phyloP scores from a whole-genome alignment of 92 coral and sea anemone species.

The Scolanthus callimorphus region DNA sequence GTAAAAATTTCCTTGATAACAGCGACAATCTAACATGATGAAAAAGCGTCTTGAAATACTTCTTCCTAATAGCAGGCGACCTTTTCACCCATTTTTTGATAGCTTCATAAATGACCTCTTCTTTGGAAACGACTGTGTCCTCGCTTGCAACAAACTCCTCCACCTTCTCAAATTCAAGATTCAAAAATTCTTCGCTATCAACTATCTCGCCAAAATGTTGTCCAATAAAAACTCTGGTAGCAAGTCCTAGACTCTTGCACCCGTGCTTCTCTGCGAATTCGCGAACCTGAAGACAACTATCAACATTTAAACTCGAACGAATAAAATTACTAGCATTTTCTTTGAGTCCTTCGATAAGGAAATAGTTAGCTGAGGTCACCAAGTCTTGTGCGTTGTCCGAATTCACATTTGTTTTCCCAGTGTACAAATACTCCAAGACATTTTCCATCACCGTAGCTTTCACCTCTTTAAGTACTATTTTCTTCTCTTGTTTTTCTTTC shows the following conservation, averaged over 20 bases:
- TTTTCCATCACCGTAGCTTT: conserved; percentile 15
- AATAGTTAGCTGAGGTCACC: conserved; percentile 10
- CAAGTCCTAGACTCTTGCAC: conserved; percentile 13
- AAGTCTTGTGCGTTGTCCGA: conserved; percentile 18
- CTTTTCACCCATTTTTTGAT: conserved; percentile 21
- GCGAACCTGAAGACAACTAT: conserved; percentile 14
- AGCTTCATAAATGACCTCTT: conserved; percentile 23
- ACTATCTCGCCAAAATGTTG: conserved; percentile 17
- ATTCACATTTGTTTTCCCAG: conserved; percentile 22
- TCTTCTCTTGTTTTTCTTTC: conserved; percentile 21
- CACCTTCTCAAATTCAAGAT: conserved; percentile 12
- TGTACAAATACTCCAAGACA: conserved; percentile 27
- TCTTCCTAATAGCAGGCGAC: conserved; percentile 10
- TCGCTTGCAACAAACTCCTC: conserved; percentile 19
- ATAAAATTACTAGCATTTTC: conserved; percentile 16
- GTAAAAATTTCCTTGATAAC: conserved; percentile 2
- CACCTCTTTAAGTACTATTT: conserved; percentile 12
- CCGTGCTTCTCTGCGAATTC: conserved; percentile 27
- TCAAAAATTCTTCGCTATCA: conserved; percentile 9
- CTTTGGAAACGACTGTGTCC: conserved; percentile 5
- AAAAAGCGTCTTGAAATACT: conserved; percentile 12
- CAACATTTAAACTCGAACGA: conserved; percentile 4
- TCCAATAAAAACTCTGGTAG: conserved; percentile 1
- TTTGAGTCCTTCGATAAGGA: conserved; percentile 20
- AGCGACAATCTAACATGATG: conserved; percentile 7